Conservation (phyloP, 2,797 vertebrate species). For the Sebastiscus albofasciatus region DNA sequence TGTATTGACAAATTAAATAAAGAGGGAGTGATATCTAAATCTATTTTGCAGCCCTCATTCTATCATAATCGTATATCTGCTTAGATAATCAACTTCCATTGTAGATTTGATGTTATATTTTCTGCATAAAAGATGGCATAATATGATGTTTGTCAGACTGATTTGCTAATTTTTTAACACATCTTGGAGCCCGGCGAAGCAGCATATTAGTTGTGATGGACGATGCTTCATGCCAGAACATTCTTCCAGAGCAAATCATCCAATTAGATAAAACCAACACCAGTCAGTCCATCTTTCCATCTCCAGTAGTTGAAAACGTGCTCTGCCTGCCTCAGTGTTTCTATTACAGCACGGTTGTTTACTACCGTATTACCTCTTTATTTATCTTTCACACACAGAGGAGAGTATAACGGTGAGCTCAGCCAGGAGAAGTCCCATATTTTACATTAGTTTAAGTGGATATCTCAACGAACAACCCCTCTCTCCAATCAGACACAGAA, state of each 20-base stretch:
- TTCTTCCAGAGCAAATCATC: slow-evolving; percentile 37
- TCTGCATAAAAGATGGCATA: background rate
- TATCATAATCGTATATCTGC: background rate
- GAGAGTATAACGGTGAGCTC: background rate
- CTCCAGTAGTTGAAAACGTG: slow-evolving; percentile 3
- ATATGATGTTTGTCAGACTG: background rate
- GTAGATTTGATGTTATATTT: background rate
- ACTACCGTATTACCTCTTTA: background rate
- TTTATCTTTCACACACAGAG: background rate
- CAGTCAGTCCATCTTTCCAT: slow-evolving; percentile 26
- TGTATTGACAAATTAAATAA: background rate
- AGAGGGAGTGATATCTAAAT: background rate
- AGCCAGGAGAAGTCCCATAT: background rate
- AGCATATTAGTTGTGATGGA: slow-evolving; percentile 37
- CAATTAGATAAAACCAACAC: slow-evolving; percentile 36
- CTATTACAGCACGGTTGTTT: background rate
- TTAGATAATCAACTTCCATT: background rate
- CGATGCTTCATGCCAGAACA: background rate
- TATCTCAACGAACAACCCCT: background rate
- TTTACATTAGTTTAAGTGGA: background rate
- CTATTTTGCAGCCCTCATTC: background rate
- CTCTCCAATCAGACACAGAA: background rate
- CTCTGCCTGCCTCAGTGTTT: background rate
- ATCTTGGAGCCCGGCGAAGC: background rate
- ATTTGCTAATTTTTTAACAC: background rate